Evolutionary conservation across 2,113 vertebrate genomes (phyloP).

Genomic region (Anser cygnoides): DNA sequence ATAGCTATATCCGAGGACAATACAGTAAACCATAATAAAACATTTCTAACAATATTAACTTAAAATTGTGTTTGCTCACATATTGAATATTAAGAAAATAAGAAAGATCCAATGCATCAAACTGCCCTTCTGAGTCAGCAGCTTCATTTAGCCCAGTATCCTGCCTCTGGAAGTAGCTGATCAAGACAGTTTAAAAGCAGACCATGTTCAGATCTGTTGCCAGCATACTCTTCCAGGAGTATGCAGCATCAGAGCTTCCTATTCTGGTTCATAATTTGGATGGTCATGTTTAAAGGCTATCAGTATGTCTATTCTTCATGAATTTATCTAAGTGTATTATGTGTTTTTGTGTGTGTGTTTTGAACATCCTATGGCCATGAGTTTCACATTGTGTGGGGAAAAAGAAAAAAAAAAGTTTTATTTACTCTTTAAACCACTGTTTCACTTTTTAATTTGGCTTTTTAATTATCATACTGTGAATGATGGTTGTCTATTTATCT

Average conservation of each 20-base stretch:
- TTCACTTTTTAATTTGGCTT: background rate
- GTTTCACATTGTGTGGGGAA: background rate
- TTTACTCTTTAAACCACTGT: background rate
- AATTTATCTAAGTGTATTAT: background rate
- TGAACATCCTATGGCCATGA: rapidly evolving
- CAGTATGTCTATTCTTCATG: background rate
- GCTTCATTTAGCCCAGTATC: background rate
- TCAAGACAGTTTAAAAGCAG: background rate
- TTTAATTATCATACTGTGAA: background rate
- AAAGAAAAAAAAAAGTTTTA: background rate
- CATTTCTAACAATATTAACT: background rate
- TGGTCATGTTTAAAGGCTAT: background rate
- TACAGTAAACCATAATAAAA: background rate
- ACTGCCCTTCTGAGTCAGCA: background rate
- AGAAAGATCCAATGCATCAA: background rate
- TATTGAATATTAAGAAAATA: background rate
- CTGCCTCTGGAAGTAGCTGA: background rate
- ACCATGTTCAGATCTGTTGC: background rate
- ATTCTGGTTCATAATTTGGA: background rate
- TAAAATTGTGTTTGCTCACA: background rate
- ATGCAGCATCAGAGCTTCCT: background rate
- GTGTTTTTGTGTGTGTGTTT: background rate
- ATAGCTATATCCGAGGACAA: background rate
- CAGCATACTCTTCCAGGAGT: background rate
- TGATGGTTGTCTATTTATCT: background rate